Base-by-base conservation (phyloP, 2,888 invertebrate species). In the Hydrotaea diabolus region DNA sequence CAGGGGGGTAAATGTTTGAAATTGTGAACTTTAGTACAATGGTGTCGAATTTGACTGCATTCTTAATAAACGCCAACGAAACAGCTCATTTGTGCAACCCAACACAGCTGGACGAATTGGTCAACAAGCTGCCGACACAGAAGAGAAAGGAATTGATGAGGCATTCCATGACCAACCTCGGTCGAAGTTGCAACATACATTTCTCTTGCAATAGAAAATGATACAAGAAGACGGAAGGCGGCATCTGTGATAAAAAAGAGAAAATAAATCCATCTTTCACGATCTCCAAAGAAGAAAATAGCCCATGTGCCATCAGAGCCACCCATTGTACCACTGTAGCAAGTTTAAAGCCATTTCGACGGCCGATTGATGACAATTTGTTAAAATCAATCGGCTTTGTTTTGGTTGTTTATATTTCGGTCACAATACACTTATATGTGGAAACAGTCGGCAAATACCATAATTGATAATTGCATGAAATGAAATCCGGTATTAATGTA, bases 81-180 rank as follows among this genome's bases (percentile, higher is more conserved):
- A 36, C 36, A n/a, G 17, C 64, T 4, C 64, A 64, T n/a, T 8
- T 64, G 36, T 31, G 36, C 17, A 36, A 64, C 43, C 21, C 23
- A 2, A 85, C 80, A 11, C 75, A 75, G 3, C 11, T n/a, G n/a
- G n/a, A n/a, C n/a, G n/a, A n/a, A n/a, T n/a, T n/a, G n/a, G n/a
- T n/a, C n/a, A n/a, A n/a, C n/a, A n/a, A n/a, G n/a, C n/a, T n/a
- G n/a, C n/a, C n/a, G n/a, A n/a, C n/a, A n/a, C n/a, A n/a, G n/a
- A 82, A 11, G 82, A 39, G 77, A 1, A 62, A 82, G 19, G 78
- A 82, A 71, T 82, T 77, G 74, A 69, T 23, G 23, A 57, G 23
- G 13, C 13, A 57, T 11, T 80, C 59, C 3, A 8, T 59, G 0
- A 46, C 46, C 0, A 75, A 75, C 19, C 39, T 66, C 1, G 17